phyloP scores from a whole-genome alignment of 2,888 invertebrate genomes.

The Mamestra brassicae region DNA sequence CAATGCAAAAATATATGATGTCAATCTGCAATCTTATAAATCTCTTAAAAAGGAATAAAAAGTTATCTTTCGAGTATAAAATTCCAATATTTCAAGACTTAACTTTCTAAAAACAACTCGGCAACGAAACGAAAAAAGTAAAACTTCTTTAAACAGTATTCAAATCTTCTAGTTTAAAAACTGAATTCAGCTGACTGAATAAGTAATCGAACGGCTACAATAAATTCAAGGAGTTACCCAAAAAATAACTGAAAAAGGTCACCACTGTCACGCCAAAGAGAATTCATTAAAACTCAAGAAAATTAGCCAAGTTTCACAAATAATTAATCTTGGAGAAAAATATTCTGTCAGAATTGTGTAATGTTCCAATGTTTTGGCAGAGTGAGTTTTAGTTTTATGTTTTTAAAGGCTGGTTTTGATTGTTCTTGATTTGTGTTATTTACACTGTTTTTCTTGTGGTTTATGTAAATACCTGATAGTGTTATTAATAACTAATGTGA shows the following conservation, averaged over 20 bases:
- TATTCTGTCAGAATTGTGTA: slow-evolving; percentile 51
- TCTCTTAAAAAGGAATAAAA: background rate
- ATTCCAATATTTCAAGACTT: background rate
- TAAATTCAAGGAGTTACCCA: slow-evolving; percentile 37
- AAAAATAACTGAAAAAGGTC: slow-evolving; percentile 60
- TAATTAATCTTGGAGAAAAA: slow-evolving; percentile 76
- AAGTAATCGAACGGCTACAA: slow-evolving; percentile 41
- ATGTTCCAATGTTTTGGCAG: slow-evolving; percentile 13
- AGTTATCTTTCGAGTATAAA: background rate
- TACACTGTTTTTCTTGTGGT: background rate
- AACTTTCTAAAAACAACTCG: background rate
- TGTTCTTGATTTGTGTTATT: background rate
- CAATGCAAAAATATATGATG: no score
- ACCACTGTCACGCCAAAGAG: slow-evolving; percentile 53
- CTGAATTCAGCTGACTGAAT: slow-evolving; percentile 24
- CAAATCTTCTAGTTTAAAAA: slow-evolving; percentile 23
- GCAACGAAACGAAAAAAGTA: background rate
- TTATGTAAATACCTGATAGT: no score
- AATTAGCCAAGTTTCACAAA: slow-evolving; percentile 77
- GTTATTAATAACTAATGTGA: no score
- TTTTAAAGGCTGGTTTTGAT: background rate
- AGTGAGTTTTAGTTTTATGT: slow-evolving; percentile 3
- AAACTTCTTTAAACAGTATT: slow-evolving; percentile 9
- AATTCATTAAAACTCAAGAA: slow-evolving; percentile 74
- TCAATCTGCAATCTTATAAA: background rate